These are phyloP conservation scores for Characodon lateralis DNA, from an alignment of 2,797 vertebrate species.

Conservation along the genomic window DNA sequence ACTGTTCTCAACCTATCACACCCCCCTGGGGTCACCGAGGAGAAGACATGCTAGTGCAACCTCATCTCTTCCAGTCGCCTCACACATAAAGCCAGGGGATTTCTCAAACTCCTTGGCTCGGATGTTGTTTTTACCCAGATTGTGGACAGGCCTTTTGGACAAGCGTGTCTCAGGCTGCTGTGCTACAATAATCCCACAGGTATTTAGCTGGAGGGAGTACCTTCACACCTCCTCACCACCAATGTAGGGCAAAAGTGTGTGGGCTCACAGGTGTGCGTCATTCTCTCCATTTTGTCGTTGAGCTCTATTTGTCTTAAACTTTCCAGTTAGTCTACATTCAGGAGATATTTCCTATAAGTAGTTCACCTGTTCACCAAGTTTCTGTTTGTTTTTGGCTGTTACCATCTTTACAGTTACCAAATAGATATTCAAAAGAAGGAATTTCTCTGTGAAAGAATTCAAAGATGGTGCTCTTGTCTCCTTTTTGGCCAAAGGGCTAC, in stretches of 20 bases:
- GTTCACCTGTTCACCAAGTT: neutral
- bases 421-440: neutral
- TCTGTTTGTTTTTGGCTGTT: neutral
- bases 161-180: constrained; percentile 66
- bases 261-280: constrained; percentile 38
- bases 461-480: constrained; percentile 63
- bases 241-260: constrained; percentile 25
- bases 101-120: constrained; percentile 64
- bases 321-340: constrained; percentile 76
- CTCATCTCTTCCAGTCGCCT: constrained; percentile 73
- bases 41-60: constrained; percentile 78
- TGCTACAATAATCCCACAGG: constrained; percentile 74
- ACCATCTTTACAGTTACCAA: constrained; percentile 9
- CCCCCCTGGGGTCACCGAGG: constrained; percentile 71
- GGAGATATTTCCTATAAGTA: constrained; percentile 46
- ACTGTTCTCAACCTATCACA: constrained; percentile 78
- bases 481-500: constrained; percentile 12
- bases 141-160: constrained; percentile 62
- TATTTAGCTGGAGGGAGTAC: constrained; percentile 75
- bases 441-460: constrained; percentile 14
- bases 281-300: constrained; percentile 18
- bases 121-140: constrained; percentile 72
- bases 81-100: constrained; percentile 78
- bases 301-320: constrained; percentile 26
- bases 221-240: constrained; percentile 62